Evolutionary conservation across 2,113 vertebrate genomes (phyloP), one percentile per base, ranked within the genome.

Genomic region (Melanerpes aurifrons): DNA sequence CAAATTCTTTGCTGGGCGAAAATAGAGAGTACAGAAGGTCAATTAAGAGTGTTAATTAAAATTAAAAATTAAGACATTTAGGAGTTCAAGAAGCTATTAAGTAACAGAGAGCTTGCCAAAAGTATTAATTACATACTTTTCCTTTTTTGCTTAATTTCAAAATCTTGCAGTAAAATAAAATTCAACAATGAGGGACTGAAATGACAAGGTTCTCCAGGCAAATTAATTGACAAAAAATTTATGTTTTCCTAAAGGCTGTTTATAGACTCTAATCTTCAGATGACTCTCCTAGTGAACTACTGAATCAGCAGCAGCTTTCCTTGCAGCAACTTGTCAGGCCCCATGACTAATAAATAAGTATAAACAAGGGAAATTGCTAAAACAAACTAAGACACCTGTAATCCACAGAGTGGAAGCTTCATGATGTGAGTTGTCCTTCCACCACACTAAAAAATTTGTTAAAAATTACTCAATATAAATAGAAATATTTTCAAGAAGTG

Each of bases 31-130:
- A 69, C 17, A 70, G 74, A 89, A 94, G 94, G 91, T 95, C 95
- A 92, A 87, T 89, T 93, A 87, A 78, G 63, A 79, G 45, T 66
- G 37, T 86, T 94, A 93, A 95, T 96, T 93, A 95, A 93, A 76
- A 90, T 73, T 57, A 95, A 87, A 95, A 84, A 25, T 0, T 0
- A 69, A 91, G 61, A 92, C 74, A 79, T 88, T 64, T 78, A 89
- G 84, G 77, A 84, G 70, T 86, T 92, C 56, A 81, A 69, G 86
- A 91, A 76, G 63, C 50, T 85, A 82, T 82, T 84, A 87, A 92
- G 64, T 86, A 93, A 70, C 53, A 89, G 32, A 89, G 22, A 78
- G 70, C 48, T 85, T 92, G 72, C 80, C 85, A 88, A 76, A 91
- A 90, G 31, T 64, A 26, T 85, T 92, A 92, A 32, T 70, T 17